Conservation (phyloP, 2,888 invertebrate species). For the Ophion slaviceki region DNA sequence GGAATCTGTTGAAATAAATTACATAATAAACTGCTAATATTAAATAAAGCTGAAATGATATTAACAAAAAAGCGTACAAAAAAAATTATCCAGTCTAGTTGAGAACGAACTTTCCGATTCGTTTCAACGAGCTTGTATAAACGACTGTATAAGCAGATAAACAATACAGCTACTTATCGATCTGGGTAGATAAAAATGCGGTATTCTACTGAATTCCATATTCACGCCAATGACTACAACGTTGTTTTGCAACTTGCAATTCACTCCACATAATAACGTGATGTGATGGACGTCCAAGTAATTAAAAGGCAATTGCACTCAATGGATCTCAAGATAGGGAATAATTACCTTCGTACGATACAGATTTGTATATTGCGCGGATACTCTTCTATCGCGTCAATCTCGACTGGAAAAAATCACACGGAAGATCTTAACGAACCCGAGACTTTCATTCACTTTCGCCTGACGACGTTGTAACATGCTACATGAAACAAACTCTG, state of each 20-base stretch:
- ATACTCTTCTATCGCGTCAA: slow-evolving; percentile 4
- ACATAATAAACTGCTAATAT: too few species aligned
- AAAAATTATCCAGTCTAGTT: too few species aligned
- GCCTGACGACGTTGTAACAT: neutral
- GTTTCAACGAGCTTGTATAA: too few species aligned
- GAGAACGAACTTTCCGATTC: too few species aligned
- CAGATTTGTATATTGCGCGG: too few species aligned
- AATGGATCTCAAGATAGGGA: neutral
- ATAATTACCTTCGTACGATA: slow-evolving; percentile 2
- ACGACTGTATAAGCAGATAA: neutral
- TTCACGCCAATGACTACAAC: neutral
- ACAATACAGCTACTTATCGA: neutral
- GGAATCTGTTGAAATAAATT: too few species aligned
- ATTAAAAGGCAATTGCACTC: slow-evolving; percentile 15
- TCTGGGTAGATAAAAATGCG: neutral
- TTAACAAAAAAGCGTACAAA: too few species aligned
- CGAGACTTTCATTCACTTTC: slow-evolving; percentile 2
- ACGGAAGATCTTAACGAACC: neutral
- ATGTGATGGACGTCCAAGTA: neutral
- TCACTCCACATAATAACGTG: neutral
- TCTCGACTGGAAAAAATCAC: neutral
- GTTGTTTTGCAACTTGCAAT: neutral
- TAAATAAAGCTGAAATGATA: too few species aligned
- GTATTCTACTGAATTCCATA: neutral
- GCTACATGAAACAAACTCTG: neutral